Base-by-base conservation (phyloP, 2,113 vertebrate genomes). In the Elgaria multicarinata region DNA sequence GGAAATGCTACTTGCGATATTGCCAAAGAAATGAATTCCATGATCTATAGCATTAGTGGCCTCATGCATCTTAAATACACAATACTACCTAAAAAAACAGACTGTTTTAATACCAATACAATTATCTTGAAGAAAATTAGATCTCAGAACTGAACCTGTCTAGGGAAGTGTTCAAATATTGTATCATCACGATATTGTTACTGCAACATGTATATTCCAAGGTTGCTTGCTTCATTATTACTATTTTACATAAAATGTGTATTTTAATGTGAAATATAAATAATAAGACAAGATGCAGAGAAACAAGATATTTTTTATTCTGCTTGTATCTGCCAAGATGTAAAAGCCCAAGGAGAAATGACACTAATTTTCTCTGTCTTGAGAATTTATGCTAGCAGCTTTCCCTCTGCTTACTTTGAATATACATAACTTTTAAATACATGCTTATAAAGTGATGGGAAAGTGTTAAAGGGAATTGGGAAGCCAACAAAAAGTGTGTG, bases 201-300 rank as follows among this genome's bases (percentile, higher is more conserved):
- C 72, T 58, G 4, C 0, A 31, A 46, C 20, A n/a, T 33, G 12
- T 22, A 33, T 86, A 72, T 92, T 74, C 86, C 0, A 8, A 71
- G 44, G n/a, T 22, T 87, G 58, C 69, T 81, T 71, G 79, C 86
- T 85, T 95, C 83, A 67, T 84, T 88, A 7, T 10, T 85, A 5
- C 39, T 50, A 3, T 75, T 93, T 85, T 50, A 72, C 2, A 42
- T 58, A 82, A 12, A 91, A 55, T 16, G 50, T 50, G 77, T 36
- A 31, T 75, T 91, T 12, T 84, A 3, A 75, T 3, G n/a, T 50
- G 78, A 8, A 90, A 55, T 8, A 75, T 28, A 88, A 82, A 31
- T 92, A 90, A 96, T 92, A 46, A 91, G 46, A 91, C 83, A 89
- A 93, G 39, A 87, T 93, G 46, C 8, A 44, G 12, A 86, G 58